Percentiles rank a stretch among this genome's conserved stretches.
phyloP scores from a whole-genome alignment of 2,113 vertebrate species.

The Emydura subglobosa region DNA sequence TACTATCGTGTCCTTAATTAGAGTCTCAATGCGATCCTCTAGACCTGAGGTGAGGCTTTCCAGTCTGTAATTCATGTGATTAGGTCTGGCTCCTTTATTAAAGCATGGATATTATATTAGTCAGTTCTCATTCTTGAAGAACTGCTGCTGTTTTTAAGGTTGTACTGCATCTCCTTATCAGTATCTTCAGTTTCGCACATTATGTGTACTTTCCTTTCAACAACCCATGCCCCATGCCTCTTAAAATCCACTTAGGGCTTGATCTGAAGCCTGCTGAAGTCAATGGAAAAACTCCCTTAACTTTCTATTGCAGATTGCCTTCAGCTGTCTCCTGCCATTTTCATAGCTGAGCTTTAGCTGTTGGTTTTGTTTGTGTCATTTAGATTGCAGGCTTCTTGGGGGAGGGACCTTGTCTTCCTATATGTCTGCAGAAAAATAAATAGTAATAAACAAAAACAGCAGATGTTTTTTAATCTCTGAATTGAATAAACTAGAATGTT shows the following conservation, averaged over 20 bases:
- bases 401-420: background rate
- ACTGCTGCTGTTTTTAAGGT: background rate
- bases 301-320: background rate
- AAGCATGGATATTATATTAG: background rate
- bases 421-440: background rate
- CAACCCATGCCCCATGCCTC: background rate
- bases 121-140: constrained; percentile 14
- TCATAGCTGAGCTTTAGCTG: background rate
- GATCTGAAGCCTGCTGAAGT: background rate
- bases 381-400: background rate
- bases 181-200: constrained; percentile 1
- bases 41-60: constrained; percentile 34
- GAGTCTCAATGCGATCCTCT: constrained; percentile 25
- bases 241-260: background rate
- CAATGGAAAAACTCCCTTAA: constrained; percentile 13
- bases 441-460: background rate
- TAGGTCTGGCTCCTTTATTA: constrained; percentile 23
- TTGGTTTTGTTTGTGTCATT: background rate
- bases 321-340: accelerated
- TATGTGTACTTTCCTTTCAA: background rate
- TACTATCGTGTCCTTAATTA: constrained; percentile 50
- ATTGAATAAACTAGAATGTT: background rate
- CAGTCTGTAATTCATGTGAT: constrained; percentile 4
- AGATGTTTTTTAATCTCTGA: background rate
- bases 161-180: background rate